These are phyloP conservation scores for Leucoraja ocellata DNA, from an alignment of 2,797 vertebrate genomes.

Conservation along the genomic window DNA sequence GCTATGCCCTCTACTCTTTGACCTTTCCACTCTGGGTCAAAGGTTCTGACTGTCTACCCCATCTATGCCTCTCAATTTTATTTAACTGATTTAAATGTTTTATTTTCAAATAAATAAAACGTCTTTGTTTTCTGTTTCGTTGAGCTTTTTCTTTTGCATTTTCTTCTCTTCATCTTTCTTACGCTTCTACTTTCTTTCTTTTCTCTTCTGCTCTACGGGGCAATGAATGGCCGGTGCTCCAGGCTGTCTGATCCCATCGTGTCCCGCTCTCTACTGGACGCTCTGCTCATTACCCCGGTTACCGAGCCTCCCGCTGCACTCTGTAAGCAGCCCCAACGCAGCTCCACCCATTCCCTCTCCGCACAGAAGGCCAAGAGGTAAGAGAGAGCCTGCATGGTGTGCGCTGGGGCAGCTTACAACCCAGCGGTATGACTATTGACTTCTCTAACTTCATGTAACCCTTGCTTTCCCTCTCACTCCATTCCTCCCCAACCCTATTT, in stretches of 20 bases:
- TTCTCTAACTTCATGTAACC: too few species aligned
- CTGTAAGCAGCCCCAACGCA: conserved; percentile 50
- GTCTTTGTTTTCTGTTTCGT: not conserved
- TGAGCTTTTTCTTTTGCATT: not conserved
- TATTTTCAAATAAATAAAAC: not conserved
- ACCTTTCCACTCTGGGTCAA: too few species aligned
- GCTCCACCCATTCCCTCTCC: conserved; percentile 52
- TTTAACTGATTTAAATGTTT: too few species aligned
- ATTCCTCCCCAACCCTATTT: too few species aligned
- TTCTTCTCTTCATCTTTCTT: conserved; percentile 20
- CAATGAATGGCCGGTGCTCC: not conserved
- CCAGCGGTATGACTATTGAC: too few species aligned
- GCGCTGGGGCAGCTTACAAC: too few species aligned
- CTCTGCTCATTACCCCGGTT: conserved; percentile 64
- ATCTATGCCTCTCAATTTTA: too few species aligned
- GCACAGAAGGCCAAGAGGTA: conserved; percentile 54
- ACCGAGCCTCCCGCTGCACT: conserved; percentile 49
- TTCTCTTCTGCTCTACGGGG: not conserved
- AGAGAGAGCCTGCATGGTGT: conserved; percentile 29
- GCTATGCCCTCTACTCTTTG: too few species aligned
- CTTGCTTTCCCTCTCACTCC: too few species aligned
- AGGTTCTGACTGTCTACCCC: too few species aligned
- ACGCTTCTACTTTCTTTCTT: too few species aligned
- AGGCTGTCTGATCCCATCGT: conserved; percentile 52
- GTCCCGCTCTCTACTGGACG: conserved; percentile 59